Percentiles rank a stretch among this genome's conserved stretches.
These are phyloP conservation scores for Reticulitermes lucifugus DNA, from an alignment of 2,888 invertebrate species.

Conservation along the genomic window DNA sequence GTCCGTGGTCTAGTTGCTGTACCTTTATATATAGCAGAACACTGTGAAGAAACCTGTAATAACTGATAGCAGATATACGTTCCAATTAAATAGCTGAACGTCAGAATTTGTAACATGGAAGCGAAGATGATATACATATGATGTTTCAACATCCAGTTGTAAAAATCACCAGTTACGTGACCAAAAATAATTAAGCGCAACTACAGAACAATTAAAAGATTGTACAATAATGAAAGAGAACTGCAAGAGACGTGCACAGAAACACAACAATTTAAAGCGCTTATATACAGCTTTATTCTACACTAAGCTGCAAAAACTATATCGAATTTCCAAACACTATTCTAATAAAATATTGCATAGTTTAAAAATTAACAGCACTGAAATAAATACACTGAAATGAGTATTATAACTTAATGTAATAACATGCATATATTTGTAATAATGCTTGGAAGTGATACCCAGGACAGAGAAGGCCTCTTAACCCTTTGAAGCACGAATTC, in stretches of 20 bases:
- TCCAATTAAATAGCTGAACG: too few species aligned
- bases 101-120: not conserved
- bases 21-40: too few species aligned
- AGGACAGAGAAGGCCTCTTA: not conserved
- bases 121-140: not conserved
- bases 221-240: not conserved
- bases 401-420: not conserved
- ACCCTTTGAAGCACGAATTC: too few species aligned
- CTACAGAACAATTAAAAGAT: not conserved
- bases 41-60: too few species aligned
- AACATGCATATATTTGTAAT: not conserved
- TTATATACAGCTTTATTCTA: slow-evolving; percentile 19
- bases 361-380: not conserved
- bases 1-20: too few species aligned
- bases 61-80: too few species aligned
- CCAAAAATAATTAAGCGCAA: not conserved
- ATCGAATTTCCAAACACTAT: not conserved
- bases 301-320: not conserved
- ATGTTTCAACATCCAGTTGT: not conserved
- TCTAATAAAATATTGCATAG: not conserved
- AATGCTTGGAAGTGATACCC: not conserved
- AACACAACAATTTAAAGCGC: not conserved
- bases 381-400: not conserved
- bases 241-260: slow-evolving; percentile 14
- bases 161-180: not conserved